phyloP scores from a whole-genome alignment of 2,797 vertebrate genomes.

The Epinephelus malabaricus region DNA sequence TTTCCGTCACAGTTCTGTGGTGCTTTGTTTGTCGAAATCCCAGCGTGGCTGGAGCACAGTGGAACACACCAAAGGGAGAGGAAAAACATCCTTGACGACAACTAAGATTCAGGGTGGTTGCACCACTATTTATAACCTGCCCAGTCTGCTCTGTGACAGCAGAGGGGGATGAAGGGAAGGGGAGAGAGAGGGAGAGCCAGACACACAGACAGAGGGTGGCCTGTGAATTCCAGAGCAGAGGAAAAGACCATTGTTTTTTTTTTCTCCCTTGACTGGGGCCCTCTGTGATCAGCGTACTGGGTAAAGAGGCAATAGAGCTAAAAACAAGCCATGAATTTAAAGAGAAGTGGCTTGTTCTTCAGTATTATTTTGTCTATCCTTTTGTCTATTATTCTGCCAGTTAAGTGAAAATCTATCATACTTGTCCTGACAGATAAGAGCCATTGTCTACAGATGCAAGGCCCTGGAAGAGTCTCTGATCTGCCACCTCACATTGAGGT shows the following conservation, averaged over 20 bases:
- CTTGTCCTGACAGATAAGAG: conserved; percentile 14
- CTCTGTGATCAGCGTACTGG: conserved; percentile 57
- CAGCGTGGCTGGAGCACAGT: conserved; percentile 47
- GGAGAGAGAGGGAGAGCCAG: conserved; percentile 25
- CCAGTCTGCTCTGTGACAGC: conserved; percentile 76
- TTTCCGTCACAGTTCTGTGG: conserved; percentile 59
- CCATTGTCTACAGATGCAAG: conserved; percentile 1
- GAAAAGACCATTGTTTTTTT: conserved; percentile 75
- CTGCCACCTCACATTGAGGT: conserved; percentile 5
- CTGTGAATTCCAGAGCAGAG: conserved; percentile 75
- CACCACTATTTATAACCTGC: conserved; percentile 84
- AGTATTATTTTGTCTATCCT: conserved; percentile 11
- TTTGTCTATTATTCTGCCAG: conserved; percentile 30
- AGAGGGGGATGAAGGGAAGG: conserved; percentile 63
- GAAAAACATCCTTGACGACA: conserved; percentile 79
- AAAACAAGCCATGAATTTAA: conserved; percentile 38
- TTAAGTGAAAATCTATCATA: conserved; percentile 42
- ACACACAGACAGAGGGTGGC: conserved; percentile 66
- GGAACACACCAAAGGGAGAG: conserved; percentile 63
- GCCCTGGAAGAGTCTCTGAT: conserved; percentile 16
- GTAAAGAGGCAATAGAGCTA: conserved; percentile 44
- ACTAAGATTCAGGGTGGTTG: conserved; percentile 80
- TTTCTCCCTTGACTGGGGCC: conserved; percentile 52
- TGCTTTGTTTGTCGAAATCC: conserved; percentile 64
- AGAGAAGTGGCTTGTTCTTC: conserved; percentile 22